Evolutionary conservation across 2,888 invertebrate genomes (phyloP).

Genomic region (Drosophila putrida): DNA sequence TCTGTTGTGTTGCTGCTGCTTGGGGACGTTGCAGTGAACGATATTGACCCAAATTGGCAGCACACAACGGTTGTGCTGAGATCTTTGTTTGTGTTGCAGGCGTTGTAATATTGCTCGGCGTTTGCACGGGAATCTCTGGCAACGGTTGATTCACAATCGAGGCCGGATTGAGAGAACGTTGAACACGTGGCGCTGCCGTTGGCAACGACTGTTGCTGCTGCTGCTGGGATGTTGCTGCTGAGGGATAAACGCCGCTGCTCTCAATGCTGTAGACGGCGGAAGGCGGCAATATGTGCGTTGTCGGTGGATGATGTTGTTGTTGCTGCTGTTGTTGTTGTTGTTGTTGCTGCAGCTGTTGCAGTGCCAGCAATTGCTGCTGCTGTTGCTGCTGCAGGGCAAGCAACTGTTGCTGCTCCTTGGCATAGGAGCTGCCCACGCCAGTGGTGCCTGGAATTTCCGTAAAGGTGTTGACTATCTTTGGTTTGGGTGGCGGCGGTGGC

Average conservation of each 20-base stretch:
- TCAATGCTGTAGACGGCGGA: conserved; percentile 85
- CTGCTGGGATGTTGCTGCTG: conserved; percentile 34
- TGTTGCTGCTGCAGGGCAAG: conserved; percentile 62
- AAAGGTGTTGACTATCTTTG: conserved; percentile 84
- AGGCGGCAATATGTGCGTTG: conserved; percentile 83
- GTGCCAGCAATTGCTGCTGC: conserved; percentile 62
- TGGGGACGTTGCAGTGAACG: conserved; percentile 87
- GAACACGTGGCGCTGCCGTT: conserved; percentile 60
- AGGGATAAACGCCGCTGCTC: conserved; percentile 68
- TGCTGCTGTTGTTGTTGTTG: conserved; percentile 62
- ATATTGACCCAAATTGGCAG: conserved; percentile 87
- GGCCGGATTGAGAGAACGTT: conserved; percentile 79
- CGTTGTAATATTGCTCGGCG: conserved; percentile 55
- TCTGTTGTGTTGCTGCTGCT: conserved; percentile 67
- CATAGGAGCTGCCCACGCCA: conserved; percentile 84
- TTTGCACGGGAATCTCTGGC: conserved; percentile 84
- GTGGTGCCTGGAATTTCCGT: conserved; percentile 85
- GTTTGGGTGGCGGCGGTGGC: conserved; percentile 81
- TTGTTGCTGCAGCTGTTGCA: conserved; percentile 69
- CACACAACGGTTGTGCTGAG: conserved; percentile 85
- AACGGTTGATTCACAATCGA: conserved; percentile 86
- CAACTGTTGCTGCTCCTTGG: conserved; percentile 80
- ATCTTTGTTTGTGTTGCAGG: conserved; percentile 79
- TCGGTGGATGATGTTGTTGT: conserved; percentile 79
- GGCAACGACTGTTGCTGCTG: conserved; percentile 42